Evolutionary conservation across 1,140 invertebrate species (phyloP).

Genomic region (Bombus confusus): DNA sequence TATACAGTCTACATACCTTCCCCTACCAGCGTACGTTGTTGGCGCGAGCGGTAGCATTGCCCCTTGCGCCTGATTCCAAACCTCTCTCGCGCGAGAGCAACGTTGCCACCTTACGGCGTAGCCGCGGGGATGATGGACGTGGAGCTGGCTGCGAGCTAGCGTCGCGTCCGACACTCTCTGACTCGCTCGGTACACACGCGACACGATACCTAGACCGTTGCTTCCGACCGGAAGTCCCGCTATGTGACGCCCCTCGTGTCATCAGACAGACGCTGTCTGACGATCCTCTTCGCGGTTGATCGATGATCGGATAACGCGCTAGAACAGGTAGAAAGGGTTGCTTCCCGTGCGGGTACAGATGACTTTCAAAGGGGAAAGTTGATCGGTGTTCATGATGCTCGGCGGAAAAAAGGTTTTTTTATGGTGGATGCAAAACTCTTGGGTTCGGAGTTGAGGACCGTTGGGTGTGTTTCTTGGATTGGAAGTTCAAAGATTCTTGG

Average conservation of each 20-base stretch:
- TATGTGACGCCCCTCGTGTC: not conserved
- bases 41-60: conserved; percentile 58
- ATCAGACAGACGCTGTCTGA: not conserved
- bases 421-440: no score
- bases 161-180: not conserved
- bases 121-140: conserved; percentile 57
- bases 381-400: not conserved
- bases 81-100: conserved; percentile 31
- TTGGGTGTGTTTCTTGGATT: not conserved
- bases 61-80: conserved; percentile 51
- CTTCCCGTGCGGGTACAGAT: not conserved
- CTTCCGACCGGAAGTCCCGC: conserved; percentile 33
- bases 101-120: conserved; percentile 62
- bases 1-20: conserved; percentile 4
- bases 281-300: conserved; percentile 15
- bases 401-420: not conserved
- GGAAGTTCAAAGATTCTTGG: no score
- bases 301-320: conserved; percentile 25
- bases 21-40: conserved; percentile 41
- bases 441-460: no score
- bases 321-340: not conserved
- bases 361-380: not conserved
- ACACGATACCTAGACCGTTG: not conserved
- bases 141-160: not conserved
- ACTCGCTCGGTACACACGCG: conserved; percentile 12